These are phyloP conservation scores for Cariama cristata DNA, from an alignment of 2,113 vertebrate genomes.

Conservation along the genomic window DNA sequence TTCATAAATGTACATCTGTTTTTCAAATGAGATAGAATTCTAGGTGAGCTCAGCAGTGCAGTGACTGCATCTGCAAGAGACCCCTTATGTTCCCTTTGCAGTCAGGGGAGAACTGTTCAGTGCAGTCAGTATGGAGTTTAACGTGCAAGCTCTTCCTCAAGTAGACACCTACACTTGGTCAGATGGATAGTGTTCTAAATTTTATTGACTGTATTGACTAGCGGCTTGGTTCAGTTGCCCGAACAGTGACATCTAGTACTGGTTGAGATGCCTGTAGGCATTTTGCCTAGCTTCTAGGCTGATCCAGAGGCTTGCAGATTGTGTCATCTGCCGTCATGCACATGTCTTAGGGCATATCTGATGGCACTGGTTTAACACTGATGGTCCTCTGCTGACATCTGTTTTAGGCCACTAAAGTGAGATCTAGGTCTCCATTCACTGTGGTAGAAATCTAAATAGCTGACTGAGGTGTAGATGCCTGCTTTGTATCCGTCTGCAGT, in stretches of 20 bases:
- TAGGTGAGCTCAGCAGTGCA: not conserved
- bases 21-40: not conserved
- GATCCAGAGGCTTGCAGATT: not conserved
- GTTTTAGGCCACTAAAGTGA: not conserved
- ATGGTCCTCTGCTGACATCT: not conserved
- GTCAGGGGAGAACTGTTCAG: not conserved
- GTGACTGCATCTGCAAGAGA: not conserved
- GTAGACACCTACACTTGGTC: not conserved
- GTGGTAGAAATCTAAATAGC: not conserved
- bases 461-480: not conserved
- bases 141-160: not conserved
- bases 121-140: not conserved
- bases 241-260: not conserved
- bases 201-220: not conserved
- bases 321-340: not conserved
- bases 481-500: not conserved
- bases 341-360: not conserved
- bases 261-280: not conserved
- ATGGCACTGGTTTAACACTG: not conserved
- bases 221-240: not conserved
- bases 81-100: not conserved
- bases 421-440: not conserved
- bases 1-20: rapidly evolving
- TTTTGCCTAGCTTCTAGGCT: not conserved
- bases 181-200: not conserved